Base-by-base conservation (phyloP, 2,797 vertebrate genomes). In the Danionella dracula region DNA sequence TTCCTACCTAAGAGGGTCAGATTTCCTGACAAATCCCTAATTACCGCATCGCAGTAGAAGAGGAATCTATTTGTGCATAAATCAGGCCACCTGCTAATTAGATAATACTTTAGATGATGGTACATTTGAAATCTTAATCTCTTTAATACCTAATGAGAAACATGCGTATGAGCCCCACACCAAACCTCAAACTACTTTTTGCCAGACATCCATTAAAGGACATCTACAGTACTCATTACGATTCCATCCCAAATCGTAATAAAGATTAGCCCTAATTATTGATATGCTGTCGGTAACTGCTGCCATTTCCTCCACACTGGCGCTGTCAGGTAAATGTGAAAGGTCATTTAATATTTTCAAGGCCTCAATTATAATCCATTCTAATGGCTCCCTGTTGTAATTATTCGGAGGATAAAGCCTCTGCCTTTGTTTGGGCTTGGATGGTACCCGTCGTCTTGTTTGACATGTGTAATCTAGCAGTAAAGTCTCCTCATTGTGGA, bases 21-120 rank as follows among this genome's bases (percentile, higher is more conserved):
- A 95, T 94, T 94, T 94, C 90, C 89, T 94, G 93, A 95, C 94
- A 96, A 95, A 97, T 96, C 93, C 93, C 93, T 97, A 94, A 97
- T 96, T 96, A 93, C 90, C 81, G 76, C 88, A 82, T 89, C 84
- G 90, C 92, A 90, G 90, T 90, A 89, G 90, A 92, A 92, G 90
- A 89, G 86, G 86, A 92, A 92, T 94, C 91, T 94, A 93, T 93
- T 95, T 94, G 92, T 92, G 93, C 91, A 93, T 92, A 93, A 96
- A 94, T 94, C 91, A 88, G 68, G 72, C 3, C 23, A 76, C 78
- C 79, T 82, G 80, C 83, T 92, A 93, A 94, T 95, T 91, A 92
- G 90, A 93, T 93, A 93, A 94, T 93, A 88, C 89, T 90, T 92
- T 89, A 91, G 88, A 93, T 92, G 90, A 92, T 89, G 86, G 85